These are phyloP conservation scores for Patella caerulea DNA, from an alignment of 2,888 invertebrate genomes.

Conservation along the genomic window DNA sequence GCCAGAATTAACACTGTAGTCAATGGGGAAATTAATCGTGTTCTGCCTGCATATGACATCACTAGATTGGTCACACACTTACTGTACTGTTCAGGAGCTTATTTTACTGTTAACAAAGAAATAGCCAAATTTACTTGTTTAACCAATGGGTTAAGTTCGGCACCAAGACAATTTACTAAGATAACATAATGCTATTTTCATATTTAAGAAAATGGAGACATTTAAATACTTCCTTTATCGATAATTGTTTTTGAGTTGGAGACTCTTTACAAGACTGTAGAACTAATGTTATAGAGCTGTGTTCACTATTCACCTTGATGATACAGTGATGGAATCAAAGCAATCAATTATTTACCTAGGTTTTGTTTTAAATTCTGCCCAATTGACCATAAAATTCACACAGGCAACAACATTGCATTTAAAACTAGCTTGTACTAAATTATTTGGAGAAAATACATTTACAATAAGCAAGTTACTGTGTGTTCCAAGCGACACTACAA, in stretches of 20 bases:
- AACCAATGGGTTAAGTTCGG: constrained; percentile 8
- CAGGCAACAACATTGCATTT: no score
- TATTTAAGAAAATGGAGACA: constrained; percentile 17
- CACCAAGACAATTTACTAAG: constrained; percentile 5
- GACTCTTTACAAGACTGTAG: constrained; percentile 26
- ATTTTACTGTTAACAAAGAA: not conserved
- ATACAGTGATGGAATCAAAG: constrained; percentile 6
- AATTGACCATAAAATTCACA: no score
- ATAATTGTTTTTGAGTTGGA: constrained; percentile 25
- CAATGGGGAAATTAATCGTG: not conserved
- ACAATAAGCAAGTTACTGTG: no score
- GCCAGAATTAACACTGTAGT: no score
- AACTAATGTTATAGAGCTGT: not conserved
- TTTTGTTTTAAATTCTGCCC: not conserved
- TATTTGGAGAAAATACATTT: no score
- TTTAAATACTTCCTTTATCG: constrained; percentile 2
- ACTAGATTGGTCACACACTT: constrained; percentile 19
- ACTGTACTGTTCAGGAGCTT: constrained; percentile 2
- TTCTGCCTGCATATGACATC: constrained; percentile 17
- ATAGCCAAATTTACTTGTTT: constrained; percentile 10
- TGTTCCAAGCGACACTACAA: no score
- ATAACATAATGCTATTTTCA: constrained; percentile 16
- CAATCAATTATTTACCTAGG: constrained; percentile 17
- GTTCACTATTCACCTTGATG: constrained; percentile 12
- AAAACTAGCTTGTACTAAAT: no score